A percentile compares a stretch with the other conserved stretches of the same genome.
phyloP scores from a whole-genome alignment of 2,888 invertebrate species.

The Lochmaea crataegi region DNA sequence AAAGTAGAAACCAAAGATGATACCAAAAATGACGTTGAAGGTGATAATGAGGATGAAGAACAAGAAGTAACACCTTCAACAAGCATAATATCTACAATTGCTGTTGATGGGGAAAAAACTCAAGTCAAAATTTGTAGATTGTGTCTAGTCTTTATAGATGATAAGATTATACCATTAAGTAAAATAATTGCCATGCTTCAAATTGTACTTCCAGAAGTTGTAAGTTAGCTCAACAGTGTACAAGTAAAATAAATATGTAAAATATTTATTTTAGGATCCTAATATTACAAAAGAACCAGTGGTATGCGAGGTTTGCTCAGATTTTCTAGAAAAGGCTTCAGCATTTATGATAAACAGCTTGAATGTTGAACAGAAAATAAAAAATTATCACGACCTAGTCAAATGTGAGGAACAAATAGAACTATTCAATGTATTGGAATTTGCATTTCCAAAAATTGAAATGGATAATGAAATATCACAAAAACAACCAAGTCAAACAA shows the following conservation, averaged over 20 bases:
- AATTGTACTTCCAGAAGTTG: slow-evolving; percentile 47
- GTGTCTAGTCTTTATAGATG: slow-evolving; percentile 45
- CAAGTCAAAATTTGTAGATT: slow-evolving; percentile 44
- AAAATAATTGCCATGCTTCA: slow-evolving; percentile 45
- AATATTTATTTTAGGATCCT: slow-evolving; percentile 35
- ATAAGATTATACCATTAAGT: slow-evolving; percentile 37
- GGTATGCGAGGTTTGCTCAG: slow-evolving; percentile 41
- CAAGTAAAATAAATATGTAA: background rate
- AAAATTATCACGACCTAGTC: slow-evolving; percentile 42
- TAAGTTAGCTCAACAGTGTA: slow-evolving; percentile 28
- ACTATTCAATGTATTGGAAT: slow-evolving; percentile 45
- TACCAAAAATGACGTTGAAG: slow-evolving; percentile 1
- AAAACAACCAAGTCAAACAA: slow-evolving; percentile 22
- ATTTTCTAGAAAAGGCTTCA: slow-evolving; percentile 45
- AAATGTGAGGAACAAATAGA: slow-evolving; percentile 42
- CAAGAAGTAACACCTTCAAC: slow-evolving; percentile 26
- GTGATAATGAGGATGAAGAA: slow-evolving; percentile 25
- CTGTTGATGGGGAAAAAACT: slow-evolving; percentile 33
- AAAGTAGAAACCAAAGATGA: slow-evolving; percentile 6
- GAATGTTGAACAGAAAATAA: slow-evolving; percentile 46
- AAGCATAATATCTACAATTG: slow-evolving; percentile 18
- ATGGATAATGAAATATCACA: slow-evolving; percentile 39
- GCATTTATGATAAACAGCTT: slow-evolving; percentile 43
- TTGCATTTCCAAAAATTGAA: slow-evolving; percentile 47
- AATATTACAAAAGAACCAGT: slow-evolving; percentile 46